phyloP scores from a whole-genome alignment of 2,113 vertebrate species.

The Eurypyga helias region DNA sequence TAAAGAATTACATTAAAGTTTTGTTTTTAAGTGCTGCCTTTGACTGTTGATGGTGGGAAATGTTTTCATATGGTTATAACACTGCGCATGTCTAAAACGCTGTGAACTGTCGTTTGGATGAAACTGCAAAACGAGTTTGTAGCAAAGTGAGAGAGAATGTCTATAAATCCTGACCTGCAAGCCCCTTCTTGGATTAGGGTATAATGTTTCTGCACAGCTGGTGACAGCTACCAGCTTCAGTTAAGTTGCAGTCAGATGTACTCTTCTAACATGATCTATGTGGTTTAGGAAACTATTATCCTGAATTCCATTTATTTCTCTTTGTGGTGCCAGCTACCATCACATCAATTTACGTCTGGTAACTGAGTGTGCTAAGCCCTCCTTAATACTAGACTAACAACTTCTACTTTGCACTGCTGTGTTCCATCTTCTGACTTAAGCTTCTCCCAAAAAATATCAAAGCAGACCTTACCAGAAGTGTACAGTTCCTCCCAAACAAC shows the following conservation, averaged over 20 bases:
- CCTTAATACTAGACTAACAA: background rate
- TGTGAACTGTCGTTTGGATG: background rate
- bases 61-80: background rate
- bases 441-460: background rate
- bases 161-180: background rate
- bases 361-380: background rate
- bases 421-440: background rate
- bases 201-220: background rate
- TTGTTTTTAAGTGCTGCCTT: background rate
- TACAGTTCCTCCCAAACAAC: background rate
- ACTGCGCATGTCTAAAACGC: background rate
- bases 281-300: background rate
- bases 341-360: background rate
- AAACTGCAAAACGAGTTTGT: background rate
- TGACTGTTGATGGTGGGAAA: background rate
- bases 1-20: background rate
- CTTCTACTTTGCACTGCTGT: background rate
- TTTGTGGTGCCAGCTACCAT: background rate
- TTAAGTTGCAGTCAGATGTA: background rate
- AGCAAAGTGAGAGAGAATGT: background rate
- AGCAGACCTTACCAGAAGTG: background rate
- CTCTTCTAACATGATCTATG: background rate
- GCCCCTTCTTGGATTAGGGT: background rate
- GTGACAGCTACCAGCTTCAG: background rate
- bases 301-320: background rate